Evolutionary conservation across 2,888 invertebrate species (phyloP).

Genomic region (Hyppa rectilinea): DNA sequence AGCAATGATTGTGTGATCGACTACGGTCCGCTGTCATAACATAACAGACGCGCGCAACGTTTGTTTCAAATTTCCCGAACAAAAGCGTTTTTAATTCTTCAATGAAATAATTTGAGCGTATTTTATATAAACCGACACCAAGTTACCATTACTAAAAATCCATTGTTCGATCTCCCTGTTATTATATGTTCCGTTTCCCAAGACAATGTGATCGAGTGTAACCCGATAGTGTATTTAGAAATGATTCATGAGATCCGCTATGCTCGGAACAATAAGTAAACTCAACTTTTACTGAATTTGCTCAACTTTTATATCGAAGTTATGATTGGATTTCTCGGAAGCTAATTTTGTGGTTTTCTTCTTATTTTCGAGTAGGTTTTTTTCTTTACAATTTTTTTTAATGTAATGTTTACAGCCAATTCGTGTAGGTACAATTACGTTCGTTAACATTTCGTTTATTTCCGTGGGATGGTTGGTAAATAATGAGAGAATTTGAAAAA

Average conservation of each 20-base stretch:
- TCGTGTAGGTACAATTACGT: slow-evolving; percentile 66
- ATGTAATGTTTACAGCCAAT: slow-evolving; percentile 78
- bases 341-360: slow-evolving; percentile 70
- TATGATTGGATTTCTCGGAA: slow-evolving; percentile 72
- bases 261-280: slow-evolving; percentile 74
- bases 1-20: slow-evolving; percentile 78
- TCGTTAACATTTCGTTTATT: slow-evolving; percentile 54
- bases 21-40: slow-evolving; percentile 74
- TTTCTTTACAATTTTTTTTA: slow-evolving; percentile 42
- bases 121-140: slow-evolving; percentile 85
- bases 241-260: slow-evolving; percentile 86
- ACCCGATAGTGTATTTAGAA: slow-evolving; percentile 88
- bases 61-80: slow-evolving; percentile 83
- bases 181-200: slow-evolving; percentile 82
- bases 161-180: slow-evolving; percentile 87
- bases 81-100: slow-evolving; percentile 85
- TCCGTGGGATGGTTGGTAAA: slow-evolving; percentile 67
- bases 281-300: slow-evolving; percentile 70
- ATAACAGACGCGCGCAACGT: slow-evolving; percentile 73
- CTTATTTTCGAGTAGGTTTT: slow-evolving; percentile 56
- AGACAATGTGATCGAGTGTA: slow-evolving; percentile 86
- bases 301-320: slow-evolving; percentile 68
- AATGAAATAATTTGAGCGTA: slow-evolving; percentile 84
- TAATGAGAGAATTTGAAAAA: slow-evolving; percentile 71
- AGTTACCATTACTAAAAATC: slow-evolving; percentile 85